Evolutionary conservation across 2,888 invertebrate genomes (phyloP).

Genomic region (Spicauda simplicius): DNA sequence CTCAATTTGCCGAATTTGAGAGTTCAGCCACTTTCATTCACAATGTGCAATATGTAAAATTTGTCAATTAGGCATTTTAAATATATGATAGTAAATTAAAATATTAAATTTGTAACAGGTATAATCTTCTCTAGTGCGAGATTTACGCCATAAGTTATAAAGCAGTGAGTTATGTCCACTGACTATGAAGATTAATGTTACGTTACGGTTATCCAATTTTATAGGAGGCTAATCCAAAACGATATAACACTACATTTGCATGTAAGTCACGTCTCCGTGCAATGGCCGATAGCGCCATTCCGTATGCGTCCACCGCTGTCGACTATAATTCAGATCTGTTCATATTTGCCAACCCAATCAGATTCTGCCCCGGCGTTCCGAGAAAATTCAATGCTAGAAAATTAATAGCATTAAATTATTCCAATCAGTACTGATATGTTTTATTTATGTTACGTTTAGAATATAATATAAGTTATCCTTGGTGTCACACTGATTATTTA

Average conservation of each 20-base stretch:
- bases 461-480: not conserved
- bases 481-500: not conserved
- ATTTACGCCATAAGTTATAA: no score
- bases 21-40: no score
- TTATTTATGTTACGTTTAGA: not conserved
- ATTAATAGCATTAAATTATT: not conserved
- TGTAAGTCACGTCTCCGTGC: slow-evolving; percentile 65
- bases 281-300: slow-evolving; percentile 67
- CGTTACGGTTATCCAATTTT: not conserved
- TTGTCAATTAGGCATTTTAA: no score
- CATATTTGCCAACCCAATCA: slow-evolving; percentile 52
- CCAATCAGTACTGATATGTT: not conserved
- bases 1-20: no score
- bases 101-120: not conserved
- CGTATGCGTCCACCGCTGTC: slow-evolving; percentile 66
- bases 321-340: slow-evolving; percentile 64
- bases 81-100: no score
- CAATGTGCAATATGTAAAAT: no score
- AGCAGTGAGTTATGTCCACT: not conserved
- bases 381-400: slow-evolving; percentile 1
- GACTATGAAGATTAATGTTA: not conserved
- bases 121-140: not conserved
- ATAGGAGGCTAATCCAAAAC: not conserved
- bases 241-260: slow-evolving; percentile 36
- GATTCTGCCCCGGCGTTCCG: slow-evolving; percentile 49